Base-by-base conservation (phyloP, 2,797 vertebrate species). In the Florisuga fusca region DNA sequence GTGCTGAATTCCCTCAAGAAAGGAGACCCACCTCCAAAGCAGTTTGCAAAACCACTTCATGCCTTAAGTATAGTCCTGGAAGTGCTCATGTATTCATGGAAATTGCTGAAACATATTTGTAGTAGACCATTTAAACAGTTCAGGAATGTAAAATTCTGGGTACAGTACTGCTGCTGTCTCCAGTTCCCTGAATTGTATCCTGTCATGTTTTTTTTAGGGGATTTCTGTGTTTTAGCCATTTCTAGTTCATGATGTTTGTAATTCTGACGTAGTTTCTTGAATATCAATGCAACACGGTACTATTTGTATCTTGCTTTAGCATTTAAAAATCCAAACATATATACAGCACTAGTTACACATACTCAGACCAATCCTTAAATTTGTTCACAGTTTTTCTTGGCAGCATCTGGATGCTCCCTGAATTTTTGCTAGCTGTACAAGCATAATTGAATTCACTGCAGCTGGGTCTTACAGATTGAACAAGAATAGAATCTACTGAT, bases 351-450 rank as follows among this genome's bases (percentile, higher is more conserved):
- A 59, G 31, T 46, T 91, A 74, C 6, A 15, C 33, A 17, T 62
- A 43, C 27, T 71, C 54, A 83, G 46, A 83, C 62, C 38, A 62
- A 38, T 62, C 19, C 25, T 75, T 64, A 72, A 51, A 74, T 62
- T 62, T 76, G 27, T 81, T 74, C 27, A 3, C 27, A 69, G 82
- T 87, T 95, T 90, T 86, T 94, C 76, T 91, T 95, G 85, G 85
- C 86, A 93, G 17, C 45, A 43, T 8, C 23, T 89, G 33, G n/a
- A n/a, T 69, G 27, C 22, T 79, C n/a, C 84, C 59, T 64, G 66
- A 48, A 46, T 80, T 92, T 91, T 81, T 80, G 16, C 51, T 86
- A 75, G 51, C 51, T 83, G 14, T 66, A 26, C 17, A 64, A 72
- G 38, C 23, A 11, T 75, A 64, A 66, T 76, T 75, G 58, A n/a